phyloP scores from a whole-genome alignment of 2,113 vertebrate genomes.

The Lagenorhynchus albirostris region DNA sequence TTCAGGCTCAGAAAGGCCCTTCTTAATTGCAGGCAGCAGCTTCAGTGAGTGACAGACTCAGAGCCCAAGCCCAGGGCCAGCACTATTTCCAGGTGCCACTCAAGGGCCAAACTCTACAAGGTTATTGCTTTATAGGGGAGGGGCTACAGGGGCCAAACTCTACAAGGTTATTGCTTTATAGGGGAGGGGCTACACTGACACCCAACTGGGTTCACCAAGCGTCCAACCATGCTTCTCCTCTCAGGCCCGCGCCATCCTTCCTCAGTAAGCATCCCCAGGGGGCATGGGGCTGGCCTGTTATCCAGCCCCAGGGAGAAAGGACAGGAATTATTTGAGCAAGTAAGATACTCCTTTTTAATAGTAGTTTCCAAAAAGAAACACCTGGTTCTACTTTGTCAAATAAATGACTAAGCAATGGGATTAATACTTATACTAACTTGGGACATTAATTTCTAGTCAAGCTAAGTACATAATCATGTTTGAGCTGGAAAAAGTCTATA shows the following conservation, averaged over 20 bases:
- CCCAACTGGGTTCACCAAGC: background rate
- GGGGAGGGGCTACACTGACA: background rate
- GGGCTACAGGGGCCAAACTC: background rate
- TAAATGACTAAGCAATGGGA: background rate
- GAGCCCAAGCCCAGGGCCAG: background rate
- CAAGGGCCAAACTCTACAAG: background rate
- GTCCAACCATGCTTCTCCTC: background rate
- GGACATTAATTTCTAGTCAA: background rate
- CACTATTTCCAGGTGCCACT: too few relatives aligned
- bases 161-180: accelerated
- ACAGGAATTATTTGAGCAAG: background rate
- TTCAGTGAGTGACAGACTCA: background rate
- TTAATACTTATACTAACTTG: background rate
- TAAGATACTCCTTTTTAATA: background rate
- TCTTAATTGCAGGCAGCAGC: background rate
- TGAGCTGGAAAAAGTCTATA: background rate
- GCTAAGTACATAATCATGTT: background rate
- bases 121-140: accelerated
- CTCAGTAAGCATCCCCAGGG: too few relatives aligned
- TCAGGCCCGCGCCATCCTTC: background rate
- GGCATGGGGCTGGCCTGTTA: background rate
- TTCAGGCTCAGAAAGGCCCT: background rate
- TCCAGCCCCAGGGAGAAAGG: too few relatives aligned
- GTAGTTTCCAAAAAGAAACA: background rate
- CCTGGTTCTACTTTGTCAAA: background rate